Percentiles rank a stretch among this genome's conserved stretches.
Evolutionary conservation across 2,113 vertebrate species (phyloP).

Genomic region (Upupa epops): DNA sequence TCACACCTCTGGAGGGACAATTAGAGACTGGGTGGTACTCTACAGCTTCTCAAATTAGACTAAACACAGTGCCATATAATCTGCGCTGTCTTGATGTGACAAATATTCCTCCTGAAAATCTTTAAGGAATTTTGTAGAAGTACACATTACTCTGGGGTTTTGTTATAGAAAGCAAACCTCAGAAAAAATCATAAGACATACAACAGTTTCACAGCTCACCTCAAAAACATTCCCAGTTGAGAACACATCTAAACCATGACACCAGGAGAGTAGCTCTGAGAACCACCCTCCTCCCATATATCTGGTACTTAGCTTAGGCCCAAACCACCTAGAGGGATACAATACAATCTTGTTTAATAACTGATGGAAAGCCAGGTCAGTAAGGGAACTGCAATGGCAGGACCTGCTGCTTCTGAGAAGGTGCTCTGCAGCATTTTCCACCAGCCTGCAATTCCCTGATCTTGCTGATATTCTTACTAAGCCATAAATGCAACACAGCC

Average conservation of each 20-base stretch:
- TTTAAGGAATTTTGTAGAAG: neutral
- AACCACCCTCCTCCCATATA: neutral
- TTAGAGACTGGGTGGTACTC: neutral
- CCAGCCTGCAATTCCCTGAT: neutral
- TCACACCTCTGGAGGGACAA: neutral
- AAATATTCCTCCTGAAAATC: neutral
- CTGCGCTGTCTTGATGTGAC: neutral
- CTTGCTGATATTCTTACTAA: neutral
- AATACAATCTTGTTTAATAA: neutral
- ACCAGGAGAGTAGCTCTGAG: neutral
- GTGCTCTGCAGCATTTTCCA: neutral
- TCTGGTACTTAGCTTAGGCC: neutral
- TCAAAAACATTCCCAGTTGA: neutral
- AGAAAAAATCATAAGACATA: neutral
- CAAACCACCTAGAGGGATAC: neutral
- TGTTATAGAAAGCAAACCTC: neutral
- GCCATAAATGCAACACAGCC: neutral
- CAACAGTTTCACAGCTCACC: accelerated
- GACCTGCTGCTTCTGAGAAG: neutral
- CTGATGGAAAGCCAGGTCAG: neutral
- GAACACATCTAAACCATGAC: neutral
- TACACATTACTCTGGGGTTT: neutral
- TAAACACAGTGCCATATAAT: neutral
- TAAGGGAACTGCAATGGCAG: neutral
- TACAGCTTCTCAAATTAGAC: neutral